A percentile compares a stretch with the other conserved stretches of the same genome.
phyloP scores from a whole-genome alignment of 1,140 invertebrate species.

The Melipona quadrifasciata region DNA sequence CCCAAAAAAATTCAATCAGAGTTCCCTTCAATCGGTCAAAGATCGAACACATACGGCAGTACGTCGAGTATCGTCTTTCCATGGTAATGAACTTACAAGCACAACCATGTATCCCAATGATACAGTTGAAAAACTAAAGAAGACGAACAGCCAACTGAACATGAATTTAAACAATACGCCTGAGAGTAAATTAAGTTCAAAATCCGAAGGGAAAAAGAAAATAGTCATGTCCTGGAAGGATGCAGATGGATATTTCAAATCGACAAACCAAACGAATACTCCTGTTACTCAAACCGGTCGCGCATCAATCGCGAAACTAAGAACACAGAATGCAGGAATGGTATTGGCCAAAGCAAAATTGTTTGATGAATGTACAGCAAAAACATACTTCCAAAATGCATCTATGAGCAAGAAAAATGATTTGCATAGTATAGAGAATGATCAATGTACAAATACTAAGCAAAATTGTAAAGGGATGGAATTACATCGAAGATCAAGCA shows the following conservation, averaged over 20 bases:
- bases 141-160: conserved; percentile 71
- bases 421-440: conserved; percentile 11
- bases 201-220: conserved; percentile 46
- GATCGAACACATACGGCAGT: conserved; percentile 46
- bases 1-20: conserved; percentile 67
- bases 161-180: conserved; percentile 48
- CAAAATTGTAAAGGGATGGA: conserved; percentile 11
- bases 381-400: conserved; percentile 6
- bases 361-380: conserved; percentile 82
- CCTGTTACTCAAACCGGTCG: conserved; percentile 80
- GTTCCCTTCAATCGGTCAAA: conserved; percentile 48
- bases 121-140: conserved; percentile 75
- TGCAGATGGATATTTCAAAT: conserved; percentile 76
- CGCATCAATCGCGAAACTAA: conserved; percentile 84
- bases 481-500: conserved; percentile 31
- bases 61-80: conserved; percentile 77
- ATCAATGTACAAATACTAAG: conserved; percentile 9
- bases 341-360: conserved; percentile 86
- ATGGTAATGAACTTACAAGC: conserved; percentile 69
- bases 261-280: conserved; percentile 53
- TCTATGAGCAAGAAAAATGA: conserved; percentile 35
- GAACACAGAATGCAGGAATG: conserved; percentile 86
- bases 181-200: conserved; percentile 7
- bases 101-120: conserved; percentile 73
- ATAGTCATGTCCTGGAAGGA: conserved; percentile 77